A percentile compares a stretch with the other conserved stretches of the same genome.
Conservation (phyloP, 1,140 invertebrate genomes). For the Magallana angulata region DNA sequence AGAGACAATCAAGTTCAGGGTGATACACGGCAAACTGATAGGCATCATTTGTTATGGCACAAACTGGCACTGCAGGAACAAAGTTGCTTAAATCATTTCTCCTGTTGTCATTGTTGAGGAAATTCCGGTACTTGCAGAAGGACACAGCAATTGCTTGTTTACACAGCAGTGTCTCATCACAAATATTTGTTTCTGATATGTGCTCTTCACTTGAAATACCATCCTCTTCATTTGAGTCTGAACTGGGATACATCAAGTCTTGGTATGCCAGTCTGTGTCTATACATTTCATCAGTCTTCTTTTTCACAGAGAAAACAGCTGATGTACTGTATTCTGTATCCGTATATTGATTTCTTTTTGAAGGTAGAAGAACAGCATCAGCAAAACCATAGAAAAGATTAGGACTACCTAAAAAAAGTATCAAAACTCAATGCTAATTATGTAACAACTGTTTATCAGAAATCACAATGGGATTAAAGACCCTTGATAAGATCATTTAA, state of each 20-base stretch:
- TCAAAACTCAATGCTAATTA: too few species aligned
- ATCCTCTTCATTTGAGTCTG: background rate
- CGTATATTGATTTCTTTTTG: background rate
- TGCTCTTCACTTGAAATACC: background rate
- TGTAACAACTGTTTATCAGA: too few species aligned
- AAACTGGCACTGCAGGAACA: background rate
- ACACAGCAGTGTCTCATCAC: background rate
- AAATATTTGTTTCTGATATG: background rate
- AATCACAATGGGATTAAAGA: too few species aligned
- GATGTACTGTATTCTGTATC: background rate
- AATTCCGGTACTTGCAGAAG: background rate
- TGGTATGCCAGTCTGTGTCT: background rate
- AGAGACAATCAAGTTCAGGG: background rate
- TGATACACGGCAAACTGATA: background rate
- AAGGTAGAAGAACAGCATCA: background rate
- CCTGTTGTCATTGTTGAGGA: background rate
- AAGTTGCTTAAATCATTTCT: background rate
- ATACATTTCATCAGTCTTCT: background rate
- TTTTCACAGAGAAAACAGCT: background rate
- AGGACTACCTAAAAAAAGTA: background rate
- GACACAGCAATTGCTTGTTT: background rate
- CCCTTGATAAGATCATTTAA: too few species aligned
- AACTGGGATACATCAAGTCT: background rate
- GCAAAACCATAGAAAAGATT: background rate
- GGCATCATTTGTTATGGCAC: background rate